Evolutionary conservation across 2,797 vertebrate species (phyloP).

Genomic region (Phylloscopus collybita): DNA sequence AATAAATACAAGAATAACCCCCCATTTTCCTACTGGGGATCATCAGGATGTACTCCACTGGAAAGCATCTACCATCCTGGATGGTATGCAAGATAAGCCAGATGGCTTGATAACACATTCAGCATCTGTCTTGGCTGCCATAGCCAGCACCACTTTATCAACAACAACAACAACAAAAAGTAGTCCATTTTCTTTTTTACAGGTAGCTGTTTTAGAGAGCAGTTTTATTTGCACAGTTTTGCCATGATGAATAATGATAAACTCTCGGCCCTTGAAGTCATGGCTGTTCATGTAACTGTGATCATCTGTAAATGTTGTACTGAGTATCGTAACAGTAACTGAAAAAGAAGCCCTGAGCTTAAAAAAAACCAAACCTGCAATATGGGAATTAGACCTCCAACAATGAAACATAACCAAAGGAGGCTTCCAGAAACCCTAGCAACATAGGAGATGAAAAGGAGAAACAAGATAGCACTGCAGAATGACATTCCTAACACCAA

Average conservation of each 20-base stretch:
- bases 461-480: neutral
- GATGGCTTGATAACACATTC: neutral
- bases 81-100: neutral
- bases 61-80: neutral
- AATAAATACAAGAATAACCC: neutral
- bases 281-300: neutral
- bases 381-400: neutral
- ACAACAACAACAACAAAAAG: neutral
- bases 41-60: neutral
- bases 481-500: neutral
- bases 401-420: neutral
- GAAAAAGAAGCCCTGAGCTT: neutral
- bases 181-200: neutral
- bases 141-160: neutral
- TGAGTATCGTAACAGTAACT: neutral
- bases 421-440: neutral
- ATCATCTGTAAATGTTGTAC: neutral
- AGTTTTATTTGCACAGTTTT: neutral
- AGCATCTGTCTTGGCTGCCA: neutral
- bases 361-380: neutral
- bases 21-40: neutral
- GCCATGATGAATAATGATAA: neutral
- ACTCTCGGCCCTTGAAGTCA: neutral
- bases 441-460: neutral
- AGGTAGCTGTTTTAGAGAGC: neutral